Conservation (phyloP, 1,140 invertebrate species). For the Drosophila dunni region DNA sequence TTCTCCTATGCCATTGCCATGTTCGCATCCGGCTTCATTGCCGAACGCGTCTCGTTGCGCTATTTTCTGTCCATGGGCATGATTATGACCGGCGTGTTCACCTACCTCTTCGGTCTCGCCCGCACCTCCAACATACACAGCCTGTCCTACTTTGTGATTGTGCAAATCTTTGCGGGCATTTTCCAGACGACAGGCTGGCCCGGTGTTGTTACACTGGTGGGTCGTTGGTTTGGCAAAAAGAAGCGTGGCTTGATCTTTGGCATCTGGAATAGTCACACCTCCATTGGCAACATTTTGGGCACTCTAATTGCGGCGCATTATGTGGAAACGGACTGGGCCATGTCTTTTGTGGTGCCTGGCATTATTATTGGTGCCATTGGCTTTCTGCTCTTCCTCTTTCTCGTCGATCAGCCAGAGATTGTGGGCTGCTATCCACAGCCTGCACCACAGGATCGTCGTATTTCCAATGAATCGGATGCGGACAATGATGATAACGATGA, state of each 20-base stretch:
- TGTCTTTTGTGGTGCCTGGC: constrained; percentile 97
- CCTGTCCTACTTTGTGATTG: constrained; percentile 93
- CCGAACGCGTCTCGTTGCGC: constrained; percentile 95
- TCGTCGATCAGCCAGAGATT: constrained; percentile 91
- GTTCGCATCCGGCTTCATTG: constrained; percentile 95
- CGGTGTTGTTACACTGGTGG: constrained; percentile 96
- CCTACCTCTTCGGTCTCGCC: constrained; percentile 95
- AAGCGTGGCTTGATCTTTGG: constrained; percentile 97
- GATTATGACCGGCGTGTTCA: constrained; percentile 94
- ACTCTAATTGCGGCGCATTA: constrained; percentile 93
- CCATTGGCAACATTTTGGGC: constrained; percentile 97
- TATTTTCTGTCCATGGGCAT: constrained; percentile 96
- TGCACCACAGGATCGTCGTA: constrained; percentile 38
- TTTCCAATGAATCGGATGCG: constrained; percentile 73
- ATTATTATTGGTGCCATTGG: constrained; percentile 91
- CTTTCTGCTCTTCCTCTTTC: constrained; percentile 93
- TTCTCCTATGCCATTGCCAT: constrained; percentile 97
- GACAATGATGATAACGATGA: constrained; percentile 58
- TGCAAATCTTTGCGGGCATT: constrained; percentile 92
- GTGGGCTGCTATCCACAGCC: constrained; percentile 87
- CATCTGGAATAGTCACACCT: constrained; percentile 98
- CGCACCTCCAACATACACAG: constrained; percentile 93
- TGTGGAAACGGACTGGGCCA: constrained; percentile 94
- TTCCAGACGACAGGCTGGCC: constrained; percentile 95
- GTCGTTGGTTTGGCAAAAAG: constrained; percentile 97